Percentiles rank a stretch among this genome's conserved stretches.
Conservation (phyloP, 2,797 vertebrate genomes). For the Myotis daubentonii region DNA sequence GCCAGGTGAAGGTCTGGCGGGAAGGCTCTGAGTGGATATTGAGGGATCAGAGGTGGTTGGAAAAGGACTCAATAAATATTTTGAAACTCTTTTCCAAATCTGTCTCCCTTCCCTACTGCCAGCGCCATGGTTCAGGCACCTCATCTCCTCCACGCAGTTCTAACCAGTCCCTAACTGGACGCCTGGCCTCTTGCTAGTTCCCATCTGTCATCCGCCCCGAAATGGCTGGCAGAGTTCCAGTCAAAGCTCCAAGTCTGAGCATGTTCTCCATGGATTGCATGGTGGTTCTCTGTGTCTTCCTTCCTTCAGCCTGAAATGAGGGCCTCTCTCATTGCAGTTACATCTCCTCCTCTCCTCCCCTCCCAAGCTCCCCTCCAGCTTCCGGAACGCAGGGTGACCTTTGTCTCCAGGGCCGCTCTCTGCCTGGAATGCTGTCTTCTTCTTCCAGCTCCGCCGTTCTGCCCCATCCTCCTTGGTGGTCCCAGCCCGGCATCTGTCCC, state of each 20-base stretch:
- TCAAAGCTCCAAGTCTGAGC: background rate
- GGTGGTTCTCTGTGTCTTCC: background rate
- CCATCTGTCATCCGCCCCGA: rapidly evolving
- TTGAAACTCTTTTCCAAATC: background rate
- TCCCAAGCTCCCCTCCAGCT: background rate
- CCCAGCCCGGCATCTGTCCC: background rate
- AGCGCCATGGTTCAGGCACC: background rate
- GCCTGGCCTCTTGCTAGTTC: background rate
- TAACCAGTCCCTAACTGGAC: background rate
- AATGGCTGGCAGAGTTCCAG: background rate
- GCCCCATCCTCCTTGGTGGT: background rate
- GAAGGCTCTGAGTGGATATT: background rate
- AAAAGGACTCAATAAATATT: background rate
- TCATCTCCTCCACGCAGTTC: background rate
- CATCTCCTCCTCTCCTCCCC: no score
- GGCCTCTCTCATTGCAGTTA: rapidly evolving
- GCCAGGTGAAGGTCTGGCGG: background rate
- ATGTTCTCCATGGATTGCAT: rapidly evolving
- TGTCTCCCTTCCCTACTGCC: background rate
- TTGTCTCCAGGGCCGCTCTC: background rate
- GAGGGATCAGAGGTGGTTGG: background rate
- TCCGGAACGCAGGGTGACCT: background rate
- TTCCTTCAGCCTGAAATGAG: background rate
- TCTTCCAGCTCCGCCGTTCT: background rate
- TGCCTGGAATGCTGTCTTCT: background rate